These are phyloP conservation scores for Poeciliopsis retropinna DNA, from an alignment of 2,113 vertebrate species.

Conservation along the genomic window DNA sequence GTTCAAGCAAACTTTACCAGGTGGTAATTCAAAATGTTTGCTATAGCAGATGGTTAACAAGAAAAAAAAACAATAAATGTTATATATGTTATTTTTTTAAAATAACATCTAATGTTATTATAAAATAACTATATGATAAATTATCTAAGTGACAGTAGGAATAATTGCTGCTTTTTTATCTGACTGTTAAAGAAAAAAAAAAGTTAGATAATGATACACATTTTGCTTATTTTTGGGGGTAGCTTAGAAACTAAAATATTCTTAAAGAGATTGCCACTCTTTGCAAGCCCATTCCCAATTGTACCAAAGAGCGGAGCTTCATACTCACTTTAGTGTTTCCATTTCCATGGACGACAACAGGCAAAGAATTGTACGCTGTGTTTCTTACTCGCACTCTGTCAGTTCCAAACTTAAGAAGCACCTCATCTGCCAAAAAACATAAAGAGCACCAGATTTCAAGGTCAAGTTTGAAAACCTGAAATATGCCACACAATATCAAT, in stretches of 20 bases:
- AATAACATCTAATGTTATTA: no score
- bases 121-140: no score
- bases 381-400: constrained; percentile 89
- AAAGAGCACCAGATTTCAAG: constrained; percentile 46
- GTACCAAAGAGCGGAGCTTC: background rate
- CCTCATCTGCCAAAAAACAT: constrained; percentile 86
- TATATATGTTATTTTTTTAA: no score
- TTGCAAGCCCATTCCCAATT: background rate
- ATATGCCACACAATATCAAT: background rate
- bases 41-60: no score
- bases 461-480: constrained; percentile 31
- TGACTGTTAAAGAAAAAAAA: background rate
- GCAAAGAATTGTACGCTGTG: constrained; percentile 89
- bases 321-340: constrained; percentile 93
- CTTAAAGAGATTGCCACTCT: background rate
- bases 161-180: no score
- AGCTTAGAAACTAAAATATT: background rate
- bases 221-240: background rate
- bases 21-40: no score
- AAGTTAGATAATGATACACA: background rate
- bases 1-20: no score
- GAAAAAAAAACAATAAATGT: no score
- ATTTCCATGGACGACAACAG: constrained; percentile 91
- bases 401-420: constrained; percentile 93
- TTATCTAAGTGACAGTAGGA: background rate